Conservation (phyloP, 2,113 vertebrate genomes). For the Acinonyx jubatus region DNA sequence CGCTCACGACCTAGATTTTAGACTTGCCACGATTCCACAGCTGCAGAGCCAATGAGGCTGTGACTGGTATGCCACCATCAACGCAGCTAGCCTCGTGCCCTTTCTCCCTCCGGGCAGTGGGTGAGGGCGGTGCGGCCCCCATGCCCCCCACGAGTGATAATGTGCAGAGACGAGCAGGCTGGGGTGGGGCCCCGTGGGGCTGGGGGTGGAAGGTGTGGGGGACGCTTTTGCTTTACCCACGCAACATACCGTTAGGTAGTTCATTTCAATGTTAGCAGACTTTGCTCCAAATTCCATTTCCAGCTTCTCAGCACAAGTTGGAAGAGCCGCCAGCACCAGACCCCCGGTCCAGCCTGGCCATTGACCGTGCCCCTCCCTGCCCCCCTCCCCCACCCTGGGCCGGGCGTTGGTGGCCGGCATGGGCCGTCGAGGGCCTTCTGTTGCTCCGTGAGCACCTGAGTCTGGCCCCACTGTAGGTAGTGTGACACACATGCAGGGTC, state of each 20-base stretch:
- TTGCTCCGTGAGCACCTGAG: not conserved
- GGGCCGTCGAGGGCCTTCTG: fast-evolving
- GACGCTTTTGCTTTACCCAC: not conserved
- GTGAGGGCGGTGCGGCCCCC: not conserved
- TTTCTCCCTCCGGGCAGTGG: not conserved
- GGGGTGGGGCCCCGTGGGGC: not conserved
- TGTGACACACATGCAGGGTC: fast-evolving
- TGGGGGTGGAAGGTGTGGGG: too few species aligned
- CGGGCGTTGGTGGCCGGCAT: fast-evolving
- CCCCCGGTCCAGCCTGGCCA: not conserved
- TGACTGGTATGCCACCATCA: fast-evolving
- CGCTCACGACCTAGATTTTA: not conserved
- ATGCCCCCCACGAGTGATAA: fast-evolving
- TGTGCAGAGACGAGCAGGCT: too few species aligned
- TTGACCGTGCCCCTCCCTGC: too few species aligned
- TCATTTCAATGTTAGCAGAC: not conserved
- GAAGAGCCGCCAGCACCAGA: not conserved
- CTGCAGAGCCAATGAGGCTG: not conserved
- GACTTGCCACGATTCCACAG: too few species aligned
- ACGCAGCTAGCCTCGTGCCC: not conserved
- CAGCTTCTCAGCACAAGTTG: not conserved
- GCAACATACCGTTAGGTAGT: not conserved
- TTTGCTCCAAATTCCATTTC: not conserved
- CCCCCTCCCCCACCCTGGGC: too few species aligned
- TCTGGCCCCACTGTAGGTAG: not conserved